Evolutionary conservation across 1,140 invertebrate genomes (phyloP).

Genomic region (Aphis gossypii): DNA sequence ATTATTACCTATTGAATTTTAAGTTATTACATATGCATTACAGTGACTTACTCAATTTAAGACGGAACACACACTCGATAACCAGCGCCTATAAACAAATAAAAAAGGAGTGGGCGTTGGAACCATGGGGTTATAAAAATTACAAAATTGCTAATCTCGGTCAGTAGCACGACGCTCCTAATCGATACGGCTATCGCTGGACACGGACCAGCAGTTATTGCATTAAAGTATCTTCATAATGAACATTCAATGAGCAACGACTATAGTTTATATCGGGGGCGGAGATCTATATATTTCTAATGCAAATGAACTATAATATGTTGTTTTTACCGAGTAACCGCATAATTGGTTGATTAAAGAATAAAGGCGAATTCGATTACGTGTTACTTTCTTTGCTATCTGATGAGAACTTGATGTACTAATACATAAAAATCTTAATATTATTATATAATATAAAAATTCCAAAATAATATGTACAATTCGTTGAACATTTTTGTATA

Average conservation of each 20-base stretch:
- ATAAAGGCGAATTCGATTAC: not conserved
- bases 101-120: not conserved
- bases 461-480: not conserved
- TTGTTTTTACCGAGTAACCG: not conserved
- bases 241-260: not conserved
- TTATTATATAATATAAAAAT: not conserved
- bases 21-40: not conserved
- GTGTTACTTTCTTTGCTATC: not conserved
- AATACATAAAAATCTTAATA: not conserved
- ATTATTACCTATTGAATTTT: not conserved
- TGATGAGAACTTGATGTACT: not conserved
- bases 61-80: not conserved
- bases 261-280: not conserved
- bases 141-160: not conserved
- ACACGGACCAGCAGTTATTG: not conserved
- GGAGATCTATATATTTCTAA: constrained; percentile 11
- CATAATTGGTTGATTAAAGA: not conserved
- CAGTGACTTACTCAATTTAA: not conserved
- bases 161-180: not conserved
- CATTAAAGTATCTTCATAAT: not conserved
- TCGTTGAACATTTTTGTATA: not conserved
- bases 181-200: not conserved
- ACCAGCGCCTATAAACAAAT: not conserved
- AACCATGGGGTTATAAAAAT: not conserved
- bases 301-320: not conserved